These are phyloP conservation scores for Spilosoma lubricipeda DNA, from an alignment of 2,888 invertebrate genomes.

Conservation along the genomic window DNA sequence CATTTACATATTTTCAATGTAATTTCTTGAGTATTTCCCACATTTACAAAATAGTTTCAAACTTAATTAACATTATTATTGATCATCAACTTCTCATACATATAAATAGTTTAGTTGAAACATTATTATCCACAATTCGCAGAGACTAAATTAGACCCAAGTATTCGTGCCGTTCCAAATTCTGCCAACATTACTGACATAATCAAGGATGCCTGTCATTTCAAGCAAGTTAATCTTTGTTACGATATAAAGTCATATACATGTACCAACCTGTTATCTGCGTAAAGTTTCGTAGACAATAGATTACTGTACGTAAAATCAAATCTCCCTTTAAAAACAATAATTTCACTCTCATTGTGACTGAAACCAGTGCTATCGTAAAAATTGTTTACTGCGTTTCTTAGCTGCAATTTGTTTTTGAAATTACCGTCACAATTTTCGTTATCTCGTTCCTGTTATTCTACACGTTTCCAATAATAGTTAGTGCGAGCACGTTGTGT, in stretches of 20 bases:
- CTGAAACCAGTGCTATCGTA: neutral
- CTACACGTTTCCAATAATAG: too few relatives aligned
- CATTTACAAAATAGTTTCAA: neutral
- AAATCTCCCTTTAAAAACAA: neutral
- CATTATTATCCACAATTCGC: neutral
- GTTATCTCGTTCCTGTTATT: too few relatives aligned
- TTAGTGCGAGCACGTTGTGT: too few relatives aligned
- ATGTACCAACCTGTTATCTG: neutral
- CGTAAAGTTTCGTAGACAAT: neutral
- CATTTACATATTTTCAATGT: too few relatives aligned
- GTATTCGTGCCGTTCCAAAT: neutral
- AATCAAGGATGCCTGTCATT: neutral
- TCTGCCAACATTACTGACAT: slow-evolving; percentile 1
- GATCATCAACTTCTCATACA: neutral
- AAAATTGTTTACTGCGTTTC: neutral
- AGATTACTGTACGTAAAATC: neutral
- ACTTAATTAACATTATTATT: neutral
- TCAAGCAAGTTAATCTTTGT: neutral
- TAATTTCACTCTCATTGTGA: neutral
- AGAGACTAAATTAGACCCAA: neutral
- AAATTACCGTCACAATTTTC: too few relatives aligned
- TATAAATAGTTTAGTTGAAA: neutral
- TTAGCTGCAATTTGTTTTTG: neutral
- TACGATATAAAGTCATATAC: neutral
- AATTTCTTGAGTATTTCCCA: too few relatives aligned